Conservation (phyloP, 1,140 invertebrate species). For the Cydia pomonella region DNA sequence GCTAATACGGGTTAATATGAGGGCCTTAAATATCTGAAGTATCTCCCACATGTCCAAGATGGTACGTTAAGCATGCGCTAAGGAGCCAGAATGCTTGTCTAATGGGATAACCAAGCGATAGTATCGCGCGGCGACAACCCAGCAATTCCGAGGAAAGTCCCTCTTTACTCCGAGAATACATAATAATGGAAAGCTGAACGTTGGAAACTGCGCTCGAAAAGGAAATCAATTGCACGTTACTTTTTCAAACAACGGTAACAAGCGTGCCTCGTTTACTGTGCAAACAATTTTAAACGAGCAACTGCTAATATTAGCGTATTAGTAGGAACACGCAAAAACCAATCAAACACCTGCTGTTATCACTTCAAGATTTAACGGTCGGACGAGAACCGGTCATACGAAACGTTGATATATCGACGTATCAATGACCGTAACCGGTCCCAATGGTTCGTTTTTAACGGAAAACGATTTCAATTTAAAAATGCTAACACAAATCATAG, state of each 20-base stretch:
- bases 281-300: constrained; percentile 18
- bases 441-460: constrained; percentile 35
- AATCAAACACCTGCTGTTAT: constrained; percentile 49
- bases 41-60: constrained; percentile 23
- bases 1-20: constrained; percentile 11
- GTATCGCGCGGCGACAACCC: constrained; percentile 60
- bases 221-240: constrained; percentile 19
- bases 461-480: constrained; percentile 41
- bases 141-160: constrained; percentile 66
- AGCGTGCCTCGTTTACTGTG: constrained; percentile 6
- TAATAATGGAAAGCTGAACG: constrained; percentile 49
- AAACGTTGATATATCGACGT: constrained; percentile 43
- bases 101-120: constrained; percentile 32
- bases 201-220: constrained; percentile 17
- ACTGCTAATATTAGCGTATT: constrained; percentile 41
- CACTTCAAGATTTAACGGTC: constrained; percentile 59
- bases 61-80: constrained; percentile 17
- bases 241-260: constrained; percentile 15
- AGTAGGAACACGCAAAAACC: constrained; percentile 48
- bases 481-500: constrained; percentile 46
- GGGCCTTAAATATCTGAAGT: neutral
- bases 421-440: constrained; percentile 59
- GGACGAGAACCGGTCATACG: constrained; percentile 48
- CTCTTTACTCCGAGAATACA: constrained; percentile 50
- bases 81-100: constrained; percentile 42